Percentiles rank a stretch among this genome's conserved stretches.
Evolutionary conservation across 2,797 vertebrate species (phyloP).

Genomic region (Anguilla pacifica): DNA sequence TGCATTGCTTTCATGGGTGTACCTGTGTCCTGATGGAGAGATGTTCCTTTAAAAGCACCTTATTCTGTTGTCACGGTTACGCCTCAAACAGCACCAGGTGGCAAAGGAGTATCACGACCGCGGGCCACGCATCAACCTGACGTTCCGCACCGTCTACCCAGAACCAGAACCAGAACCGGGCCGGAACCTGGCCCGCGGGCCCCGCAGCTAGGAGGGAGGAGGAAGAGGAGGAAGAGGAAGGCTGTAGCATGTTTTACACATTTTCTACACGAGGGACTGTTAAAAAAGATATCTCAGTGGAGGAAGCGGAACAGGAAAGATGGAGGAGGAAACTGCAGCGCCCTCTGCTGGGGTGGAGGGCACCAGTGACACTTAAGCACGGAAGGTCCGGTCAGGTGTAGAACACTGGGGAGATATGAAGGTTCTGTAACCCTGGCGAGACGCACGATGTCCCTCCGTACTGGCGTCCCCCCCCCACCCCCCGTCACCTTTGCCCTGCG

Average conservation of each 20-base stretch:
- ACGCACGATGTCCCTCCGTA: background rate
- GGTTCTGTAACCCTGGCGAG: background rate
- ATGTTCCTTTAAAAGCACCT: background rate
- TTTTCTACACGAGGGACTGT: background rate
- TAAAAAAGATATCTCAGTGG: background rate
- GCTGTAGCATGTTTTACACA: background rate
- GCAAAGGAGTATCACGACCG: constrained; percentile 95
- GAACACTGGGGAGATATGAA: background rate
- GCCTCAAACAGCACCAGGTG: constrained; percentile 83
- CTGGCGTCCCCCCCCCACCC: background rate
- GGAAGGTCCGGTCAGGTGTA: background rate
- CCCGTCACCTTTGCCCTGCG: background rate
- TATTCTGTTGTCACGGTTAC: background rate
- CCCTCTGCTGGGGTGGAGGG: background rate
- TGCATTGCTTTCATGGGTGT: background rate
- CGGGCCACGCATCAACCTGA: constrained; percentile 88
- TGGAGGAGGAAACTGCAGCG: background rate
- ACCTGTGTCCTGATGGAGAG: constrained; percentile 27
- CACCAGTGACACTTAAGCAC: background rate
- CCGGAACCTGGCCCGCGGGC: constrained; percentile 43
- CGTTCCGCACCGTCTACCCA: constrained; percentile 85
- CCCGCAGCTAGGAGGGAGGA: constrained; percentile 44
- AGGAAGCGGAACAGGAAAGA: background rate
- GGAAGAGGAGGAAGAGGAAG: constrained; percentile 17
- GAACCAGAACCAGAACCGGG: constrained; percentile 69